Evolutionary conservation across 2,113 vertebrate genomes (phyloP), one percentile per base, ranked within the genome.

Genomic region (Pipra filicauda): DNA sequence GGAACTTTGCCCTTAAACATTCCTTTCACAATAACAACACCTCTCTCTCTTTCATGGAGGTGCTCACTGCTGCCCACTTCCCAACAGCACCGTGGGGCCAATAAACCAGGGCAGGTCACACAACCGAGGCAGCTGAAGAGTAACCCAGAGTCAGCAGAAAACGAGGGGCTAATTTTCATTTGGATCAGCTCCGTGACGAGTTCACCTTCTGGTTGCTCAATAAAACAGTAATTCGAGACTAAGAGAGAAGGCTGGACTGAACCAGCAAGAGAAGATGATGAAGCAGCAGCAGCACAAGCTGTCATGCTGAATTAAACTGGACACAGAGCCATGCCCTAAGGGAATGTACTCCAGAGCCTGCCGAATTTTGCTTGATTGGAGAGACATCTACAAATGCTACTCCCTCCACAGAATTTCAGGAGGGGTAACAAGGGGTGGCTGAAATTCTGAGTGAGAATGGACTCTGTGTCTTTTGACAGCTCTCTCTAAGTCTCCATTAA

Each of bases 1-100:
- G 12, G 84, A 89, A 93, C 94, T 97, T 96, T 95, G 96, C 70
- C 85, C 90, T 82, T 15, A 43, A 67, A 55, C 70, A 22, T 15
- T 74, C 23, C 43, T 58, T 89, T 66, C 59, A 46, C 43, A 57
- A 49, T 1, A 48, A 39, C 62, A 57, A 0, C 39, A 12, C 13
- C n/a, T 12, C 11, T 26, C 73, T 22, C 26, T 51, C 12, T 51
- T 30, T 11, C 71, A 39, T 1, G 0, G 1, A 39, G 39, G 35
- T 37, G 67, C 35, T 89, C 16, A 0, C 30, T 46, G 43, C 80
- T 64, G 59, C 54, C 39, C 19, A 2, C 33, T 13, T 62, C 59
- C 66, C 76, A 62, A 7, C 37, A 64, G 41, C 46, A 6, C 44
- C 1, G 0, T 0, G 0, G 54, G 90, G 73, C 35, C 58, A 62